Evolutionary conservation across 1,140 invertebrate genomes (phyloP), one percentile per base, ranked within the genome.

Genomic region (Cotesia vestalis): DNA sequence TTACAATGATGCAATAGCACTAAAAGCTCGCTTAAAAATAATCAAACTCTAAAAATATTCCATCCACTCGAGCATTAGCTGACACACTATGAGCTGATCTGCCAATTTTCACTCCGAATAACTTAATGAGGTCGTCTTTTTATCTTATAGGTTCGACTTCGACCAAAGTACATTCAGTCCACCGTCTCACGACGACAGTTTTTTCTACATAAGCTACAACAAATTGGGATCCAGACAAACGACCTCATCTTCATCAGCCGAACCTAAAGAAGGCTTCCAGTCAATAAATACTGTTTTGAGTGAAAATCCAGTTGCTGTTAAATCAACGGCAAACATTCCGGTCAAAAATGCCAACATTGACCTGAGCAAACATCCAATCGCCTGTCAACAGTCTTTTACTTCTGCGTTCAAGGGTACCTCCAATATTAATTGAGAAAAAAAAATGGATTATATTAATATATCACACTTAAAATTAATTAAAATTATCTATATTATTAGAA

Each of bases 111-210:
- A 1, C 51, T 57, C 46, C 14, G 55, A 51, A 69, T 57, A 51
- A 52, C 66, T 62, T 5, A 66, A 40, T 17, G 38, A 38, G 63
- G 20, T 27, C 36, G 14, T 8, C 17, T 67, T 80, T 81, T 71
- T 75, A 73, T 81, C 80, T 82, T 83, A 5, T 84, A 93, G 92
- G 83, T 91, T 91, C 67, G 91, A 92, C 78, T 90, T 92, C 73
- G 89, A 90, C 68, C 89, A 91, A 57, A 89, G 87, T 70, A 86
- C 91, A 12, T 90, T 91, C 75, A 92, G 92, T 35, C 92, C 92
- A 20, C 91, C 92, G 11, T 89, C 90, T 11, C 89, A 91, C 57
- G 91, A 93, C 79, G 91, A 92, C 73, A 90, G 88, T 55, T 93
- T 93, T 78, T 91, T 93, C 80, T 90, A 89, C 72, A 89, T 92